phyloP scores from a whole-genome alignment of 2,888 invertebrate genomes.

The Antheraea assamensis region DNA sequence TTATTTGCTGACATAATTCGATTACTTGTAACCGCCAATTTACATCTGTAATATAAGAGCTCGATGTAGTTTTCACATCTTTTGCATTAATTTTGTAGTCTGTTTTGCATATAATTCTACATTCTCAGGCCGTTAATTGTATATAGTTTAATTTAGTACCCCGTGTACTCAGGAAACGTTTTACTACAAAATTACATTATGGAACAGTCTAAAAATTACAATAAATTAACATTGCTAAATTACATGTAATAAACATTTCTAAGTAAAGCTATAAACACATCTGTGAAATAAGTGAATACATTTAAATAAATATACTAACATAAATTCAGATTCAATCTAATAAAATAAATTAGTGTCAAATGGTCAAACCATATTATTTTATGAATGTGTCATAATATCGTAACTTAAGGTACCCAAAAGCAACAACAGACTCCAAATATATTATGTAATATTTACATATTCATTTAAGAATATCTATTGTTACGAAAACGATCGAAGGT shows the following conservation, averaged over 20 bases:
- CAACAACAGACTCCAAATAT: constrained; percentile 8
- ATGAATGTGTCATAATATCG: background rate
- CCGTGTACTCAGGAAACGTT: background rate
- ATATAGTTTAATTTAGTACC: background rate
- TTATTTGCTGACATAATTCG: background rate
- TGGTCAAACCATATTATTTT: background rate
- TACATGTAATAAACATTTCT: background rate
- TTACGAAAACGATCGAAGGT: constrained; percentile 1
- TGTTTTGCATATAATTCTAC: background rate
- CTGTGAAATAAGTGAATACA: background rate
- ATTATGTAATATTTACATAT: background rate
- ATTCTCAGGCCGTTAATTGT: background rate
- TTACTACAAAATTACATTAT: background rate
- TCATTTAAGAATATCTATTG: constrained; percentile 18
- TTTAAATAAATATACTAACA: background rate
- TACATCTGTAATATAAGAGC: background rate
- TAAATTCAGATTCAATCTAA: background rate
- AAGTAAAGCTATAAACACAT: background rate
- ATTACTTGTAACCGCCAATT: background rate
- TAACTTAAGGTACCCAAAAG: constrained; percentile 14
- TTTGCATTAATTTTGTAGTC: background rate
- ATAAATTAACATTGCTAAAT: background rate
- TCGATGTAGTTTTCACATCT: background rate
- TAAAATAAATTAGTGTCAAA: constrained; percentile 4
- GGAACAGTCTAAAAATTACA: background rate